Conservation (phyloP, 1,140 invertebrate species). For the Drosophila leontia region DNA sequence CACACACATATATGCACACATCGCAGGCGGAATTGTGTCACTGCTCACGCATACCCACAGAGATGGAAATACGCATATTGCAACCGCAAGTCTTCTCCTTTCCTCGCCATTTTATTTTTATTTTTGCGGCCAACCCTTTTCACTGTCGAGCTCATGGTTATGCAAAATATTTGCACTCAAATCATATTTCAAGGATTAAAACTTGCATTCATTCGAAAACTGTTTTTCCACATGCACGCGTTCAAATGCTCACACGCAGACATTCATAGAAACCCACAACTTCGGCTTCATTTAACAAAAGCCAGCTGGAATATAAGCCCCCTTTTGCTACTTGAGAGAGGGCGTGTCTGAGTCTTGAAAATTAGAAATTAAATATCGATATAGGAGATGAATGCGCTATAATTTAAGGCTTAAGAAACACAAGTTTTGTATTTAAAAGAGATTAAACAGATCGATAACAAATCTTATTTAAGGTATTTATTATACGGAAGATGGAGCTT, state of each 20-base stretch:
- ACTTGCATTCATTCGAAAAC: slow-evolving; percentile 82
- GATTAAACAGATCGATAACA: no score
- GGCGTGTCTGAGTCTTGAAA: slow-evolving; percentile 8
- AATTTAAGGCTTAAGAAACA: background rate
- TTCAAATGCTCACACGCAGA: slow-evolving; percentile 19
- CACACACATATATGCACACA: slow-evolving; percentile 43
- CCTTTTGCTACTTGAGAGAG: slow-evolving; percentile 1
- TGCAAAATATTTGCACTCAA: slow-evolving; percentile 84
- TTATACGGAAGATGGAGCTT: background rate
- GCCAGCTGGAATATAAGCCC: slow-evolving; percentile 30
- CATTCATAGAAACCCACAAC: slow-evolving; percentile 44
- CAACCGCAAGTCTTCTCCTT: slow-evolving; percentile 51
- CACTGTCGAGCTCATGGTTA: slow-evolving; percentile 76
- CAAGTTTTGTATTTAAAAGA: no score
- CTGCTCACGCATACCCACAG: slow-evolving; percentile 43
- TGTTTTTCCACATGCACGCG: slow-evolving; percentile 79
- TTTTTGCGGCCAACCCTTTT: slow-evolving; percentile 45
- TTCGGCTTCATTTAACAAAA: slow-evolving; percentile 81
- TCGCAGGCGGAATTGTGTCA: slow-evolving; percentile 73
- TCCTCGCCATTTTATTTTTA: slow-evolving; percentile 1
- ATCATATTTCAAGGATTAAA: slow-evolving; percentile 84
- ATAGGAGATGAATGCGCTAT: background rate
- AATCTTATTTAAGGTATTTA: background rate
- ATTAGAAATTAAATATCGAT: background rate
- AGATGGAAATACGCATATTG: slow-evolving; percentile 17